Percentiles rank a stretch among this genome's conserved stretches.
These are phyloP conservation scores for Selenia dentaria DNA, from an alignment of 2,888 invertebrate genomes.

Conservation along the genomic window DNA sequence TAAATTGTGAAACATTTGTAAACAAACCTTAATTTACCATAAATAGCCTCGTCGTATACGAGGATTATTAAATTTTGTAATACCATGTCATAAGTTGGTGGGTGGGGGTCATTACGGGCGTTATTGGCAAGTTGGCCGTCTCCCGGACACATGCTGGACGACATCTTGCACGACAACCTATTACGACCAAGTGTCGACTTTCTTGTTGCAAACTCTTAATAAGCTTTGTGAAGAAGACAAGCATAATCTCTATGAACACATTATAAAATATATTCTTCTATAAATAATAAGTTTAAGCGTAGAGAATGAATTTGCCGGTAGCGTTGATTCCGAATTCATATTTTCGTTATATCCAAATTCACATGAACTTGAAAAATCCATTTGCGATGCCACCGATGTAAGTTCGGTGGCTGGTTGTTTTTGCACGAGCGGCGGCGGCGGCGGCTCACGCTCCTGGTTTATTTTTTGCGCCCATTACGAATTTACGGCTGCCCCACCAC, in stretches of 20 bases:
- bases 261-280: conserved; percentile 32
- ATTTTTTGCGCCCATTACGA: conserved; percentile 82
- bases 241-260: conserved; percentile 32
- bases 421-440: conserved; percentile 50
- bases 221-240: conserved; percentile 47
- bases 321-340: conserved; percentile 25
- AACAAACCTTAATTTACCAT: conserved; percentile 8
- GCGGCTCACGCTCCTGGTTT: conserved; percentile 47
- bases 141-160: conserved; percentile 63
- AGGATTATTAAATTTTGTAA: conserved; percentile 49
- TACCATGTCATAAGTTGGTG: conserved; percentile 52
- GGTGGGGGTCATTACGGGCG: conserved; percentile 71
- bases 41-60: too few species aligned
- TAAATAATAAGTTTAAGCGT: conserved; percentile 31
- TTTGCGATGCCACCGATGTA: conserved; percentile 60
- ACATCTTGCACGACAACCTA: conserved; percentile 80
- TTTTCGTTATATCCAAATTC: conserved; percentile 34
- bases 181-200: conserved; percentile 71
- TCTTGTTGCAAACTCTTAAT: conserved; percentile 58
- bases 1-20: conserved; percentile 5
- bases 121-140: conserved; percentile 77
- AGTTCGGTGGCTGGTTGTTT: conserved; percentile 72
- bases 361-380: conserved; percentile 70
- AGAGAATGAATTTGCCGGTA: conserved; percentile 23
- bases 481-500: conserved; percentile 76